These are phyloP conservation scores for Acanthopagrus latus DNA, from an alignment of 2,797 vertebrate species.

Conservation along the genomic window DNA sequence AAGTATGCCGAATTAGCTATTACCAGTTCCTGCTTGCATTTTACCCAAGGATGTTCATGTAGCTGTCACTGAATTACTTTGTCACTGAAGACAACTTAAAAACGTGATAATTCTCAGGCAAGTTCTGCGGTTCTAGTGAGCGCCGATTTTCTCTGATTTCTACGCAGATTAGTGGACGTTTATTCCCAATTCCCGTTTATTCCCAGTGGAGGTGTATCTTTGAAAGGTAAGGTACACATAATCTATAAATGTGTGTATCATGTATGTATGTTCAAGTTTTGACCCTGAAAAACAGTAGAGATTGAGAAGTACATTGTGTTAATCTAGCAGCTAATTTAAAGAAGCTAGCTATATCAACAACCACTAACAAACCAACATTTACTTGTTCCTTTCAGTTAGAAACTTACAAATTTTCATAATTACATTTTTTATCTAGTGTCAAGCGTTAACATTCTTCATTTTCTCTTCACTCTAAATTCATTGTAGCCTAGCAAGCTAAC, in stretches of 20 bases:
- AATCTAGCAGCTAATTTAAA: too few relatives aligned
- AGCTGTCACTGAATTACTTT: background rate
- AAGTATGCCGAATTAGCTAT: background rate
- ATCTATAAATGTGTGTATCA: background rate
- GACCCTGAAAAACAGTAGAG: background rate
- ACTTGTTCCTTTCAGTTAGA: background rate
- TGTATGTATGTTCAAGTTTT: background rate
- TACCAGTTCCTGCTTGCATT: background rate
- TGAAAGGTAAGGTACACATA: too few relatives aligned
- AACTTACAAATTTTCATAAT: background rate
- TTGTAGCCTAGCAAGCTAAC: background rate
- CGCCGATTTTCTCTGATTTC: background rate
- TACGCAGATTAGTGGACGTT: background rate
- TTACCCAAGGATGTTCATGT: background rate
- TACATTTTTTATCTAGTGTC: background rate
- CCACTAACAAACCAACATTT: background rate
- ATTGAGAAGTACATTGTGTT: background rate
- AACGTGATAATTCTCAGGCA: background rate
- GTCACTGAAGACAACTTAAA: background rate
- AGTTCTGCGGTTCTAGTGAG: background rate
- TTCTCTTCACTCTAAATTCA: background rate
- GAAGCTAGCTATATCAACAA: too few relatives aligned
- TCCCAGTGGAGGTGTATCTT: background rate
- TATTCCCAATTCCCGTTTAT: background rate
- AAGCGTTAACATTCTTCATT: background rate